Conservation (phyloP, 2,113 vertebrate genomes). For the Columbina picui region DNA sequence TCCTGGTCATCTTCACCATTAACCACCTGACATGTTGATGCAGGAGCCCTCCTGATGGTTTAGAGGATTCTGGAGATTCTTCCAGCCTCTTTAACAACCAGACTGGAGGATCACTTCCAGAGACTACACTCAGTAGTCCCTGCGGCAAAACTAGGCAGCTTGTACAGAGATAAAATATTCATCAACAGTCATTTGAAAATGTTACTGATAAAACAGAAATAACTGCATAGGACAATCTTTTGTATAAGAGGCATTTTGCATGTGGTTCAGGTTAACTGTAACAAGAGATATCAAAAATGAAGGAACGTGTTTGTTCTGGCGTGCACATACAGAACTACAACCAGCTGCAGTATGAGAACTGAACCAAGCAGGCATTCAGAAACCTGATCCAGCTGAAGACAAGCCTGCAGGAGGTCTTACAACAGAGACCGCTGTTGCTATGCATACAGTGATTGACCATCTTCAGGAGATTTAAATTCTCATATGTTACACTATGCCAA, state of each 20-base stretch:
- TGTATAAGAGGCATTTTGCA: background rate
- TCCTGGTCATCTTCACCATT: background rate
- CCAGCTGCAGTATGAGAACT: background rate
- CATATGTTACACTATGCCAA: background rate
- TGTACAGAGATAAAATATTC: background rate
- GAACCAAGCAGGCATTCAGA: background rate
- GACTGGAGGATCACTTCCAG: background rate
- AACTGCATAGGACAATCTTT: rapidly evolving
- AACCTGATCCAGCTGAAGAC: background rate
- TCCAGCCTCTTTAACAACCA: background rate
- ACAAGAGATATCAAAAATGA: background rate
- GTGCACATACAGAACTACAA: background rate
- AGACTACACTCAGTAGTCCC: too few species aligned
- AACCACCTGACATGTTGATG: rapidly evolving
- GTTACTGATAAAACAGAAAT: background rate
- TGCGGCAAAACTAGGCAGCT: background rate
- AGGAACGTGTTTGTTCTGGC: background rate
- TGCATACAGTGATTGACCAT: background rate
- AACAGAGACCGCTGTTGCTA: background rate
- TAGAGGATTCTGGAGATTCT: background rate
- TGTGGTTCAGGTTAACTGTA: background rate
- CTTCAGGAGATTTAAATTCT: background rate
- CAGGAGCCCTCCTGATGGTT: rapidly evolving
- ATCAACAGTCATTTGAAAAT: background rate
- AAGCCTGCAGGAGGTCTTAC: background rate